Evolutionary conservation across 2,797 vertebrate species (phyloP).

Genomic region (Octomys mimax): DNA sequence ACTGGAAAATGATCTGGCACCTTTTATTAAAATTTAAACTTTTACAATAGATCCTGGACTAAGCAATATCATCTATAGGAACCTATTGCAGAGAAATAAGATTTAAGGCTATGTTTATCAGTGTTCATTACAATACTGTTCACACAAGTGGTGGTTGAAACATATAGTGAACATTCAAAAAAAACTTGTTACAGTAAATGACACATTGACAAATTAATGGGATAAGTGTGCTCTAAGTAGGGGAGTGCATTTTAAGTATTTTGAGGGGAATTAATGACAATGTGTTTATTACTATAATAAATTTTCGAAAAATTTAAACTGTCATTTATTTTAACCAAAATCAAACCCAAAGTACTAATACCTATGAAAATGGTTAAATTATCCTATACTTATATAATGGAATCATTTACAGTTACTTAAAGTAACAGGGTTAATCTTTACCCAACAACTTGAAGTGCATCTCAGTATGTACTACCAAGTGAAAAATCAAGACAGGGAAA

Average conservation of each 20-base stretch:
- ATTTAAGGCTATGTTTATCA: background rate
- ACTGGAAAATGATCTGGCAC: conserved; percentile 15
- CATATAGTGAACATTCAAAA: too few species aligned
- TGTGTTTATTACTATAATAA: too few species aligned
- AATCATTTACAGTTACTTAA: background rate
- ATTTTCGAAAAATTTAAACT: too few species aligned
- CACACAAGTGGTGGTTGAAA: background rate
- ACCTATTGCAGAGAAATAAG: background rate
- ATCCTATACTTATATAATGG: background rate
- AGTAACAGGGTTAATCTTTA: background rate
- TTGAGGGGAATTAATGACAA: too few species aligned
- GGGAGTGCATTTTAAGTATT: too few species aligned
- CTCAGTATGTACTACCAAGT: background rate
- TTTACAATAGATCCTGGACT: background rate
- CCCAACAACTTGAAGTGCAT: background rate
- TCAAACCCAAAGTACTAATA: background rate
- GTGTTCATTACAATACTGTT: background rate
- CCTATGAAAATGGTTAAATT: background rate
- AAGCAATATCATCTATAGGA: background rate
- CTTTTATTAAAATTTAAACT: background rate
- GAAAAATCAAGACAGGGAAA: background rate
- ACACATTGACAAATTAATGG: too few species aligned
- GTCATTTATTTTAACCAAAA: background rate
- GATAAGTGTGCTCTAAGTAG: too few species aligned
- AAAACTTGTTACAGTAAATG: too few species aligned